Percentiles rank a stretch among this genome's conserved stretches.
phyloP scores from a whole-genome alignment of 2,888 invertebrate genomes.

The Cordilura impudica region DNA sequence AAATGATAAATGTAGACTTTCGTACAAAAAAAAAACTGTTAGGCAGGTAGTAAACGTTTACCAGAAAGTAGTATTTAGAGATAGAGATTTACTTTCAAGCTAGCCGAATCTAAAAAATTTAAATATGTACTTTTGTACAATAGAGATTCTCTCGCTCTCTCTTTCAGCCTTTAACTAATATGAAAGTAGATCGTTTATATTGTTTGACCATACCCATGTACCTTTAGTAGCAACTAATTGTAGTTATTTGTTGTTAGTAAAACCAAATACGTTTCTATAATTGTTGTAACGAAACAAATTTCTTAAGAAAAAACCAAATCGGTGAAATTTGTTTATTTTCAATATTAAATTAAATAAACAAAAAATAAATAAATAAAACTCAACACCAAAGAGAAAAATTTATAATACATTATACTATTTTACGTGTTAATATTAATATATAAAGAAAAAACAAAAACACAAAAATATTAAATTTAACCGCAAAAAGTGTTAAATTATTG shows the following conservation, averaged over 20 bases:
- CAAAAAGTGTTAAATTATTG: slow-evolving; percentile 3
- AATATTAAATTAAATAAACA: not conserved
- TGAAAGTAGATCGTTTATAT: not conserved
- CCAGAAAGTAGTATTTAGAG: slow-evolving; percentile 42
- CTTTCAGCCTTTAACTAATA: not conserved
- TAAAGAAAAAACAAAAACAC: not conserved
- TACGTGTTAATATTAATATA: not conserved
- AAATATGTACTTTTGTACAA: not conserved
- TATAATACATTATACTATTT: not conserved
- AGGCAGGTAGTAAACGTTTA: slow-evolving; percentile 29
- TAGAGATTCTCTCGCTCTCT: not conserved
- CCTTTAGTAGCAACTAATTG: not conserved
- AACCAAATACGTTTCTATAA: not conserved
- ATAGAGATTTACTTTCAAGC: slow-evolving; percentile 20
- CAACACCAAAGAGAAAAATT: not conserved
- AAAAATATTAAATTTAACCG: not conserved
- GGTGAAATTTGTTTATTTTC: slow-evolving; percentile 14
- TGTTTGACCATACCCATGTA: not conserved
- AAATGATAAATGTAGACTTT: slow-evolving; percentile 14
- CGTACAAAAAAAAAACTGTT: slow-evolving; percentile 23
- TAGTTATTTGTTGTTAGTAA: no score
- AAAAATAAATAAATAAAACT: not conserved
- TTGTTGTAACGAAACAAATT: not conserved
- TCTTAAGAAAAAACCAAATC: not conserved
- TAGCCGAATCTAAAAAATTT: not conserved